These are phyloP conservation scores for Dendrocincla tyrannina DNA, from an alignment of 2,797 vertebrate genomes.

Conservation along the genomic window DNA sequence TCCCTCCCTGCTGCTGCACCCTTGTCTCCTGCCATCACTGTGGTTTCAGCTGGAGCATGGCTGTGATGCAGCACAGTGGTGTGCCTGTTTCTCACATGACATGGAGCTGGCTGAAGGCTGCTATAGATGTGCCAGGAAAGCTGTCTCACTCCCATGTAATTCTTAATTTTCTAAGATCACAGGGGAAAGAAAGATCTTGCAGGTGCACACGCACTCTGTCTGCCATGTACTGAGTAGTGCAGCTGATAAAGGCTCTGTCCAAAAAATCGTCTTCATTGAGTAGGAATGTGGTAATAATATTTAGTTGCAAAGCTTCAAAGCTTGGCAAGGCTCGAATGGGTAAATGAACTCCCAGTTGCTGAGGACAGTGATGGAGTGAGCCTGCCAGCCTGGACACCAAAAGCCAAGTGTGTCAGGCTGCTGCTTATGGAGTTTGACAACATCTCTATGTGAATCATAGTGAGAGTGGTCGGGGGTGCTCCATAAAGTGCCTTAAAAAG, in stretches of 20 bases:
- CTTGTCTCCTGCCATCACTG: neutral
- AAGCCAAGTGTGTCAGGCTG: neutral
- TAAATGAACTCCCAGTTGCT: neutral
- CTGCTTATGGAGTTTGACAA: neutral
- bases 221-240: neutral
- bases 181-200: neutral
- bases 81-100: neutral
- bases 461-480: neutral
- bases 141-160: neutral
- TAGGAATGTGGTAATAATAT: neutral
- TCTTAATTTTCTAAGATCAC: conserved; percentile 11
- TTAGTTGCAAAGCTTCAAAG: neutral
- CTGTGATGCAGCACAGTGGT: neutral
- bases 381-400: neutral
- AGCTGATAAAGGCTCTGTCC: neutral
- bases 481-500: neutral
- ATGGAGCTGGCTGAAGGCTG: neutral
- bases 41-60: neutral
- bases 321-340: neutral
- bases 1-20: neutral
- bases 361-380: neutral
- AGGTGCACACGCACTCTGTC: neutral
- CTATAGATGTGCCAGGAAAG: neutral
- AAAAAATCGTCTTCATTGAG: conserved; percentile 2
- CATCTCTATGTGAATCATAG: neutral